These are phyloP conservation scores for Azemiops feae DNA, from an alignment of 2,113 vertebrate genomes.

Conservation along the genomic window DNA sequence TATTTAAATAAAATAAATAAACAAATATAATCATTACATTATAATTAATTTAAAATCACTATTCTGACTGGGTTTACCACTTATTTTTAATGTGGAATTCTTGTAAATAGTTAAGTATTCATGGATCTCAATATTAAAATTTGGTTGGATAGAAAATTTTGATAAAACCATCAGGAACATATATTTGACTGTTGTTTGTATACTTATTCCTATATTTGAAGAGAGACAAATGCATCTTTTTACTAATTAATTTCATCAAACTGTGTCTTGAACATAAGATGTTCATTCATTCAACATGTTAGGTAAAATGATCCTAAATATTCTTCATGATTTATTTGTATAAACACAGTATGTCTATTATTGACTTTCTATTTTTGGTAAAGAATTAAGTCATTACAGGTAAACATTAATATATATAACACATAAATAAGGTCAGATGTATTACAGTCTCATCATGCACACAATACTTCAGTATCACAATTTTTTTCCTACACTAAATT, in stretches of 20 bases:
- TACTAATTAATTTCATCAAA: neutral
- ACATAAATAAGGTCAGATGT: neutral
- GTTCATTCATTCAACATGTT: neutral
- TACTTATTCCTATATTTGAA: neutral
- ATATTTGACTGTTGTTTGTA: neutral
- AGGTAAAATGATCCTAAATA: neutral
- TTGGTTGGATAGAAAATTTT: neutral
- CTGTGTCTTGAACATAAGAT: neutral
- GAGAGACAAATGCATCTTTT: neutral
- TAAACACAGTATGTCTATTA: neutral
- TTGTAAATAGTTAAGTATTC: neutral
- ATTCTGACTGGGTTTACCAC: neutral
- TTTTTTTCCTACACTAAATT: neutral
- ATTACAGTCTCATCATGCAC: neutral
- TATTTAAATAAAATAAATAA: neutral
- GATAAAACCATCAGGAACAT: neutral
- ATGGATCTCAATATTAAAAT: neutral
- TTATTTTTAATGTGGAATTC: neutral
- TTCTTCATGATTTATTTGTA: neutral
- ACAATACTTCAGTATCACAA: neutral
- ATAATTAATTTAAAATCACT: neutral
- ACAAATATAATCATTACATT: neutral
- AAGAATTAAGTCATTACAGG: neutral
- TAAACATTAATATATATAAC: neutral
- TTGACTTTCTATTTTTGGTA: neutral